Evolutionary conservation across 1,140 invertebrate genomes (phyloP), one percentile per base, ranked within the genome.

Genomic region (Calosoma granatense): DNA sequence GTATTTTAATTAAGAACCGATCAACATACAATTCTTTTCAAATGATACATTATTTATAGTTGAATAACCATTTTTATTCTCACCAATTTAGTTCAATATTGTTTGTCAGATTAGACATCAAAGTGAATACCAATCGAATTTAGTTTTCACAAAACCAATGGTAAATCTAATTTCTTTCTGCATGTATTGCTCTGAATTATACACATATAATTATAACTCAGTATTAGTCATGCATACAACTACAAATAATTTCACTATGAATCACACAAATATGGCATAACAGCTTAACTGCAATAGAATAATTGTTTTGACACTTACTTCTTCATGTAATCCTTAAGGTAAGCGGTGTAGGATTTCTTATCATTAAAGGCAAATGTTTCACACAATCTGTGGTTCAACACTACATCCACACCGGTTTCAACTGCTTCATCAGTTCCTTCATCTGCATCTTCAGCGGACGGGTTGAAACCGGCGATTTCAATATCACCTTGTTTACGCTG

Each of bases 301-400:
- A n/a, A n/a, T n/a, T n/a, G n/a, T n/a, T n/a, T n/a, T n/a, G n/a
- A 55, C 62, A 84, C 79, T 81, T 76, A 89, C 85, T 89, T 91
- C 77, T 97, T 97, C 88, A 97, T 96, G 74, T 94, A 97, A 63
- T 92, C 90, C 74, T 97, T 98, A 61, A 97, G 81, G 75, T 97
- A 97, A 53, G 80, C 69, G 61, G 92, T 94, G 72, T 91, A 98
- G 20, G 87, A 88, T 74, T 93, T 93, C 68, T 92, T 93, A 72
- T 92, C 88, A 56, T 76, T 76, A 65, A 93, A 93, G 53, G 87
- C 89, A 72, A 77, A 93, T 22, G 87, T 90, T 78, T 97, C 94
- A 58, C 77, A 72, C 36, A 97, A 81, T 70, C 91, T 82, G 68
- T 97, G 92, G 72, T 97, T 96, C 23, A 98, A 72, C 20, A 97